Percentiles rank a stretch among this genome's conserved stretches.
phyloP scores from a whole-genome alignment of 1,140 invertebrate genomes.

The Zaprionus africanus region DNA sequence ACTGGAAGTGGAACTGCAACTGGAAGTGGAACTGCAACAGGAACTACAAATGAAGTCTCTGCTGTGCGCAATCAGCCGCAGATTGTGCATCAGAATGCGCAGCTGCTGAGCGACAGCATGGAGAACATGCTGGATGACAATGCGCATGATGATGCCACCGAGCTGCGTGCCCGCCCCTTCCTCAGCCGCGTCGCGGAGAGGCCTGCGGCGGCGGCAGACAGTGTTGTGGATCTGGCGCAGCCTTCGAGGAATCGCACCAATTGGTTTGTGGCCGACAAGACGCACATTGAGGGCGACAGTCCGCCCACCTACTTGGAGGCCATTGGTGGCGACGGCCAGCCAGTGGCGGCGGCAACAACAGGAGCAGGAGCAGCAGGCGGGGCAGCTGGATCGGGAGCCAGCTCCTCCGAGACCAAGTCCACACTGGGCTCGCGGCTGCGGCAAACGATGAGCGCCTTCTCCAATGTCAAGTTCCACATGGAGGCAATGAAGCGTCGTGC shows the following conservation, averaged over 20 bases:
- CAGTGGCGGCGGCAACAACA: background rate
- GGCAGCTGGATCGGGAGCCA: background rate
- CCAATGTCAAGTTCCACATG: conserved; percentile 70
- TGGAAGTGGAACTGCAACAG: background rate
- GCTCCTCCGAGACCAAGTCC: conserved; percentile 26
- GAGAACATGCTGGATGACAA: conserved; percentile 66
- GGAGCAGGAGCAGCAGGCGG: background rate
- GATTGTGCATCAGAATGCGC: conserved; percentile 81
- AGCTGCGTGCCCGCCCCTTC: conserved; percentile 54
- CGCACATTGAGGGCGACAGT: conserved; percentile 70
- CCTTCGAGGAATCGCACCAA: conserved; percentile 67
- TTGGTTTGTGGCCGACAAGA: conserved; percentile 74
- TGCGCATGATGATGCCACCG: conserved; percentile 25
- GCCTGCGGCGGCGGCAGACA: background rate
- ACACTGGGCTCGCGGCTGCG: conserved; percentile 64
- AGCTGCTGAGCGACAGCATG: conserved; percentile 70
- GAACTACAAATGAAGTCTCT: background rate
- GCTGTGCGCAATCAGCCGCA: conserved; percentile 35
- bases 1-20: background rate
- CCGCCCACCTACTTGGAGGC: conserved; percentile 79
- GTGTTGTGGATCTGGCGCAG: conserved; percentile 56
- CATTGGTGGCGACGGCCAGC: conserved; percentile 55
- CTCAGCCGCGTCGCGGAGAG: conserved; percentile 58
- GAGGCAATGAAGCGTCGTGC: conserved; percentile 74
- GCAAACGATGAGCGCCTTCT: conserved; percentile 67